Base-by-base conservation (phyloP, 2,797 vertebrate genomes). In the Tapera naevia region DNA sequence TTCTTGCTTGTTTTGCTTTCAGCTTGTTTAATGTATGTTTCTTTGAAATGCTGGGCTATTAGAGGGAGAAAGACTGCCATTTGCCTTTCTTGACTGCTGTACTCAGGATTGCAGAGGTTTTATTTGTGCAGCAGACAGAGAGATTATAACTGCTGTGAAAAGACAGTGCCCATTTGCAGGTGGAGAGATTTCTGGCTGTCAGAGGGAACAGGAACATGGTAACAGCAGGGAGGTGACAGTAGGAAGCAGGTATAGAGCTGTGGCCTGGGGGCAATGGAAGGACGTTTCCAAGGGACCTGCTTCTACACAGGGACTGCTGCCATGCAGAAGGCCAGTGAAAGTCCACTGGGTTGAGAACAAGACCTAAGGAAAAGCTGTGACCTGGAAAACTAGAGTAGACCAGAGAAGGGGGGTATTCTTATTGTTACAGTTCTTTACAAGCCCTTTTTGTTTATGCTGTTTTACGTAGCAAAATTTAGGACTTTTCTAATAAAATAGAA, bases 121-220 rank as follows among this genome's bases (percentile, higher is more conserved):
- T 48, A 13, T 48, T 58, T 60, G 32, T 41, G 33, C 30, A 33
- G 32, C 56, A 64, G 37, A 24, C 17, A 24, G 43, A 51, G 54
- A 25, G 62, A 17, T n/a, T n/a, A 6, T 13, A 70, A 15, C 13
- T 83, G 25, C 27, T 2, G 2, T n/a, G 25, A 61, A 69, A n/a
- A 65, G 50, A 30, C 54, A 72, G 18, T 1, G 32, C 14, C 27
- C 17, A 4, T 53, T 45, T 22, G 1, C 48, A 27, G 17, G 7
- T 18, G 5, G 22, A 48, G 28, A 18, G 1, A 2, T 75, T 86
- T 92, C 41, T 41, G 37, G 4, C 25, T 14, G 8, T 61, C 33
- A 37, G 54, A 61, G 25, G 30, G 19, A 30, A 32, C 17, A 13
- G 1, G 1, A 3, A 5, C 0, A 0, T 5, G 2, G 46, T 70